Evolutionary conservation across 1,140 invertebrate species (phyloP), one percentile per base, ranked within the genome.

Genomic region (Listronotus oregonensis): DNA sequence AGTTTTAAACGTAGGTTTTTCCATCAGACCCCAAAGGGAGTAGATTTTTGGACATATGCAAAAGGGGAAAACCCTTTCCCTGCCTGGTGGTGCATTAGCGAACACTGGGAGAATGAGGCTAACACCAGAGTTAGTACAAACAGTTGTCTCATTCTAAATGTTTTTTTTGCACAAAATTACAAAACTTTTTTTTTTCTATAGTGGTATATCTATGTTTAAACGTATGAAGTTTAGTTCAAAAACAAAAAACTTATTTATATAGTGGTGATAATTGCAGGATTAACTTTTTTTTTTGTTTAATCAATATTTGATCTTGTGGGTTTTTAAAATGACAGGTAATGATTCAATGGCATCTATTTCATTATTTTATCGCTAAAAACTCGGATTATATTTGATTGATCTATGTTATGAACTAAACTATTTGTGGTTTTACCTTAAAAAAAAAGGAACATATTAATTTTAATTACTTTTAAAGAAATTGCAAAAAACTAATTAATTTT

Each of bases 21-120:
- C 74, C 73, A 68, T 80, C 75, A 12, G 77, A 77, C 6, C 75
- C 80, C 57, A 81, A 82, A 0, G 81, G 2, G 66, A 31, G 54
- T 78, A 82, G 14, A 80, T 73, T 60, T 74, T 75, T 6, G 72
- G 61, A 67, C 81, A 82, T 4, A 79, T 61, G 56, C 81, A 82
- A 5, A 44, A 14, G 61, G 61, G 58, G 3, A 40, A 21, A 12
- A n/a, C 55, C n/a, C n/a, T n/a, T n/a, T 64, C 32, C 15, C 17
- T 50, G 32, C 12, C 15, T 3, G 50, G 17, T 1, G 7, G n/a
- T 3, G 52, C 50, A 51, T 6, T 3, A 27, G 9, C 47, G 31
- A 14, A 58, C 15, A 21, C 18, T 17, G 15, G 8, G 17, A 21
- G 8, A 56, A 12, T 32, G 15, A 34, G 4, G 31, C 9, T 34